Conservation (phyloP, 1,140 invertebrate species). For the Megalonaias nervosa region DNA sequence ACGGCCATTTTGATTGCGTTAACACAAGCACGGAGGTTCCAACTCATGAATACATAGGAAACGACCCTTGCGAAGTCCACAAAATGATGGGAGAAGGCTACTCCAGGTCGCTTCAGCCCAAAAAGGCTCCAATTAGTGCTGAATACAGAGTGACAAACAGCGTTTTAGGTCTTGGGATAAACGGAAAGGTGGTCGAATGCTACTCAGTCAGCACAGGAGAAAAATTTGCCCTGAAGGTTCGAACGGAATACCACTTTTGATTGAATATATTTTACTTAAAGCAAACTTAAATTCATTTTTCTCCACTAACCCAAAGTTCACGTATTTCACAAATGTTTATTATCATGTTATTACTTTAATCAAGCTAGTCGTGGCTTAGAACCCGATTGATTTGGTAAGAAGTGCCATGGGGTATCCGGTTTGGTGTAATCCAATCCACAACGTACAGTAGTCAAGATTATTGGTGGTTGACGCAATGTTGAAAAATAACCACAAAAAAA, state of each 20-base stretch:
- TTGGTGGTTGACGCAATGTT: too few relatives aligned
- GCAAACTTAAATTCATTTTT: background rate
- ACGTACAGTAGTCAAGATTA: too few relatives aligned
- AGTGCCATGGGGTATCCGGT: too few relatives aligned
- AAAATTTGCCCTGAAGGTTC: slow-evolving; percentile 91
- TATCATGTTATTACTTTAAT: too few relatives aligned
- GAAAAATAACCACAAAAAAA: too few relatives aligned
- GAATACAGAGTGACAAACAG: slow-evolving; percentile 96
- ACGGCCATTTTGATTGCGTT: too few relatives aligned
- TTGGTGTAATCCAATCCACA: too few relatives aligned
- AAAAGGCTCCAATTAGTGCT: slow-evolving; percentile 84
- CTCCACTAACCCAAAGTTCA: background rate
- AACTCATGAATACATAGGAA: too few relatives aligned
- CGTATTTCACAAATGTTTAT: background rate
- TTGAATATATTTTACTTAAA: background rate
- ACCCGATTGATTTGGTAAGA: too few relatives aligned
- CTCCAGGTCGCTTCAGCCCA: slow-evolving; percentile 59
- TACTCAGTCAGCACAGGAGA: slow-evolving; percentile 78
- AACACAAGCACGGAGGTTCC: too few relatives aligned
- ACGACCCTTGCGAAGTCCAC: background rate
- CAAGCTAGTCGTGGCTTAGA: too few relatives aligned
- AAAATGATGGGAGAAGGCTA: slow-evolving; percentile 62
- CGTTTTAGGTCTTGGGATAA: slow-evolving; percentile 97
- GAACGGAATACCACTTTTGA: background rate
- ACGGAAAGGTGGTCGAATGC: slow-evolving; percentile 87